phyloP scores from a whole-genome alignment of 2,888 invertebrate species.

The Cataglyphis altisquamis region DNA sequence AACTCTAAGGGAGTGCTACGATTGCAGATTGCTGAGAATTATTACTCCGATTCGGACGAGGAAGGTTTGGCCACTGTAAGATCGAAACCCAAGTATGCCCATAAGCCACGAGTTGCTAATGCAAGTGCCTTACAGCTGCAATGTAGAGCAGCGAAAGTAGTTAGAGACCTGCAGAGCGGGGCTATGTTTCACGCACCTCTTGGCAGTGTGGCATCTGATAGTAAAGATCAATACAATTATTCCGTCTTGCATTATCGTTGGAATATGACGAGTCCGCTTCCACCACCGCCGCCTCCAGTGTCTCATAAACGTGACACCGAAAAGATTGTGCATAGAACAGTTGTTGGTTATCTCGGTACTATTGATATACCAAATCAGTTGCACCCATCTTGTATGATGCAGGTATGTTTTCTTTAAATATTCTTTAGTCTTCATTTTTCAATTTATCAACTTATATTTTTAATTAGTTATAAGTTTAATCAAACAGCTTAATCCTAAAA shows the following conservation, averaged over 20 bases:
- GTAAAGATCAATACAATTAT: slow-evolving; percentile 80
- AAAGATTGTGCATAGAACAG: slow-evolving; percentile 91
- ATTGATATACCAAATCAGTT: slow-evolving; percentile 97
- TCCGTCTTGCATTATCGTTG: slow-evolving; percentile 83
- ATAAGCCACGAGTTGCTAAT: slow-evolving; percentile 85
- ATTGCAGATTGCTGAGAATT: slow-evolving; percentile 95
- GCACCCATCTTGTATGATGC: slow-evolving; percentile 91
- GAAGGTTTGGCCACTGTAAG: slow-evolving; percentile 89
- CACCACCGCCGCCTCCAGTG: slow-evolving; percentile 85
- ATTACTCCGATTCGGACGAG: slow-evolving; percentile 95
- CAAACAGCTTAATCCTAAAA: not conserved
- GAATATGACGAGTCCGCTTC: slow-evolving; percentile 84
- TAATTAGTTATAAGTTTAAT: not conserved
- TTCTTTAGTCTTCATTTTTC: not conserved
- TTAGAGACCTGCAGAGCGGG: slow-evolving; percentile 87
- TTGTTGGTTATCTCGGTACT: slow-evolving; percentile 98
- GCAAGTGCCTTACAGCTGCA: slow-evolving; percentile 80
- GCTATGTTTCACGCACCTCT: slow-evolving; percentile 86
- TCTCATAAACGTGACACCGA: slow-evolving; percentile 83
- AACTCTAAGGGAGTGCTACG: slow-evolving; percentile 94
- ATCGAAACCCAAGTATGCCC: slow-evolving; percentile 89
- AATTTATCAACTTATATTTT: not conserved
- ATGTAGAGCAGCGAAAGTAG: slow-evolving; percentile 87
- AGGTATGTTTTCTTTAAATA: slow-evolving; percentile 81
- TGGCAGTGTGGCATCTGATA: slow-evolving; percentile 66